Evolutionary conservation across 2,888 invertebrate species (phyloP).

Genomic region (Camponotus fellah): DNA sequence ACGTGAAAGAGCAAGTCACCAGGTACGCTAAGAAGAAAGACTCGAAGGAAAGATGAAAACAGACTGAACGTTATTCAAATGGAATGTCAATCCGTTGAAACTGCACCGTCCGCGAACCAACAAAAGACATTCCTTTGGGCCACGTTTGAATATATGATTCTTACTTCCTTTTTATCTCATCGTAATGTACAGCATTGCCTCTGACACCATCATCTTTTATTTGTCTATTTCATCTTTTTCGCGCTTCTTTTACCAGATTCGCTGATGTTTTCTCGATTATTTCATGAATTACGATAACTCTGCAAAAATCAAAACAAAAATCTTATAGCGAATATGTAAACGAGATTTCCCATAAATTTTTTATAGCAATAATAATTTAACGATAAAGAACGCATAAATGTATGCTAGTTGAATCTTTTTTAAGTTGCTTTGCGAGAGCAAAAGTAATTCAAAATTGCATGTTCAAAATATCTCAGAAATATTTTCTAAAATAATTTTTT

Average conservation of each 20-base stretch:
- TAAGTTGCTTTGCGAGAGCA: neutral
- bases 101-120: slow-evolving; percentile 74
- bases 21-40: neutral
- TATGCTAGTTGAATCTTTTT: neutral
- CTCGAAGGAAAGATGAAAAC: slow-evolving; percentile 42
- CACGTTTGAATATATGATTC: slow-evolving; percentile 82
- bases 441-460: neutral
- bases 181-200: slow-evolving; percentile 25
- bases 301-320: neutral
- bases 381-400: neutral
- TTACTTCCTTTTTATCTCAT: slow-evolving; percentile 48
- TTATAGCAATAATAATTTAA: neutral
- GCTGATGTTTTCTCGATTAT: neutral
- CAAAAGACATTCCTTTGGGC: slow-evolving; percentile 82
- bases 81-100: slow-evolving; percentile 80
- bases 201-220: slow-evolving; percentile 23
- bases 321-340: neutral
- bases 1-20: slow-evolving; percentile 38
- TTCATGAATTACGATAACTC: neutral
- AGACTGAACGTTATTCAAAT: slow-evolving; percentile 78
- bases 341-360: neutral
- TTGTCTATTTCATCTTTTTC: slow-evolving; percentile 20
- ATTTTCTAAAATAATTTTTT: neutral
- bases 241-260: slow-evolving; percentile 10
- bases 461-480: neutral